Base-by-base conservation (phyloP, 1,140 invertebrate species). In the Trigoniulus corallinus region DNA sequence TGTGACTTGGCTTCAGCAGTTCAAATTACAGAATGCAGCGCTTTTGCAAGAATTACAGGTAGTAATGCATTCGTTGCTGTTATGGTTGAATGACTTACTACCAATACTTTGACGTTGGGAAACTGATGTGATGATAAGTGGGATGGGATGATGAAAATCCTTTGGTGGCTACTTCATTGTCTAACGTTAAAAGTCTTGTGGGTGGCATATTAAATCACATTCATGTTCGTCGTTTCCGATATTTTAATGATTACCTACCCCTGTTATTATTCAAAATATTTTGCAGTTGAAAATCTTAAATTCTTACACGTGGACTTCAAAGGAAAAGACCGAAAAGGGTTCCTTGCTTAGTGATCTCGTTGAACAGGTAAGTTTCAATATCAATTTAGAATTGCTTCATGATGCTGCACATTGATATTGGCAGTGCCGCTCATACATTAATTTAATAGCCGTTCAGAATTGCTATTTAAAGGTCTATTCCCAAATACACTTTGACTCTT, bases 231-330 rank as follows among this genome's bases (percentile, higher is more conserved):
- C 21, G 7, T 21, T 10, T 10, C 4, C 18, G 21, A 44, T 7
- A 44, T 44, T 21, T 44, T 44, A 7, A 44, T 24, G 24, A 7
- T 4, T 44, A 12, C 21, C 15, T 34, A 7, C 7, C 29, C 15
- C 7, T 34, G 29, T 34, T 34, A 34, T 7, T 34, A 34, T 7
- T 34, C 15, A n/a, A 15, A 37, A n/a, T 47, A 4, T 46, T 39
- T 47, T 47, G 10, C 22, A 60, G 57, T 48, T 58, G 46, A 49
- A 59, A 56, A 59, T 59, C 4, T 54, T 52, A 20, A 56, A 62
- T 46, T 57, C 52, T 15, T 70, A 68, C 54, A 56, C 58, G 23
- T 71, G 68, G 68, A 69, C 61, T 54, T 61, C 62, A 51, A 54
- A 67, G 58, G 69, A 71, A 56, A 46, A 51, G 13, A 60, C 66